Base-by-base conservation (phyloP, 2,888 invertebrate genomes). In the Lissonota sp. region DNA sequence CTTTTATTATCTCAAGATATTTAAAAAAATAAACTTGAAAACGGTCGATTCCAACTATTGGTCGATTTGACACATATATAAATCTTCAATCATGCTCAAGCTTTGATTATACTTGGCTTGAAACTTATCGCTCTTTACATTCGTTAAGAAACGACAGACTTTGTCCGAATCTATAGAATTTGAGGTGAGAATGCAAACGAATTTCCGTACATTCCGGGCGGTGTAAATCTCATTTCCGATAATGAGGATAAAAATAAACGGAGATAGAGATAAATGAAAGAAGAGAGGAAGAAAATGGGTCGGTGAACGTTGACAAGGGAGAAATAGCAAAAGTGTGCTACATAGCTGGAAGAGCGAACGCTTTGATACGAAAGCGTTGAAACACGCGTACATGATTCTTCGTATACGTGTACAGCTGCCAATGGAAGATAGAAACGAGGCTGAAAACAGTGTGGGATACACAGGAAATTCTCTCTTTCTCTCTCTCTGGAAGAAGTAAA, bases 311-410 rank as follows among this genome's bases (percentile, higher is more conserved):
- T 12, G 44, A 42, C 6, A 46, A 60, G 49, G 12, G 46, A 58
- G 46, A 46, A 12, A 2, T 26, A 26, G 71, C 16, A 40, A 10
- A 53, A 72, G 55, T 53, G 55, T 62, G 71, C 67, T 63, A n/a
- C n/a, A n/a, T n/a, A 63, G 60, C 39, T 55, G 51, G 12, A 62
- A 67, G 63, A 49, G 57, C 26, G 16, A 49, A 46, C 57, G 51
- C 67, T 63, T 80, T 73, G 69, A 64, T 44, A 64, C 63, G 44
- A 58, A 77, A 58, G 53, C 64, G 58, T 60, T 51, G 39, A 42
- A 73, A 64, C n/a, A 57, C 64, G 51, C 58, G 53, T 42, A 72
- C 67, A 26, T 26, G 53, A 46, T 77, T 62, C 44, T 53, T 67
- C 46, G 69, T 77, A 58, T 49, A 62, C 49, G 16, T 44, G 7